Percentiles rank a stretch among this genome's conserved stretches.
Evolutionary conservation across 2,113 vertebrate genomes (phyloP).

Genomic region (Tetraodon nigroviridis): DNA sequence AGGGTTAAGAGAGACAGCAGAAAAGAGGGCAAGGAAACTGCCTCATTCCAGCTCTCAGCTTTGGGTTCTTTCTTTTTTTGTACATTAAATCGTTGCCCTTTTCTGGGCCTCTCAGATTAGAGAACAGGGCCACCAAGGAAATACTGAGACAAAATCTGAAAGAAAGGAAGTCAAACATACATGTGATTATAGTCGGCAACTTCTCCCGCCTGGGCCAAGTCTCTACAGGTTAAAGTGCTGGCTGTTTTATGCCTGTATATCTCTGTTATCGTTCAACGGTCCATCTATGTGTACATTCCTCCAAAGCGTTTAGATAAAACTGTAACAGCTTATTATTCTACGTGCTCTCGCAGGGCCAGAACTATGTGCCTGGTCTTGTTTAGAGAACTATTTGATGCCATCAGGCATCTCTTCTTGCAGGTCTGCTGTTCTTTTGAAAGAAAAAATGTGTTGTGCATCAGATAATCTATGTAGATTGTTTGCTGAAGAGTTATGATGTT

Average conservation of each 20-base stretch:
- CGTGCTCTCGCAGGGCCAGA: slow-evolving; percentile 40
- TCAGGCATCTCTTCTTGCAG: not conserved
- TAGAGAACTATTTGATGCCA: slow-evolving; percentile 37
- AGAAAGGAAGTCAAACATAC: slow-evolving; percentile 2
- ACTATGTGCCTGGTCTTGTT: slow-evolving; percentile 46
- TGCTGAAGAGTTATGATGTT: too few relatives aligned
- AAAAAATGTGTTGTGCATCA: slow-evolving; percentile 5
- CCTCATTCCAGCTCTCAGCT: slow-evolving; percentile 56
- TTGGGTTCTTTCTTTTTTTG: slow-evolving; percentile 18
- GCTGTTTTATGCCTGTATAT: not conserved
- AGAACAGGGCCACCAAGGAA: slow-evolving; percentile 26
- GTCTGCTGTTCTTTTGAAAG: not conserved
- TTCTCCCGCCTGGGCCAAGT: not conserved
- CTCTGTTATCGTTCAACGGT: slow-evolving; percentile 13
- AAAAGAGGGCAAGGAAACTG: slow-evolving; percentile 57
- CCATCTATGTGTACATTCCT: slow-evolving; percentile 16
- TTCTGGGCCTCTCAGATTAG: slow-evolving; percentile 56
- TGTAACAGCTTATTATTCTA: slow-evolving; percentile 33
- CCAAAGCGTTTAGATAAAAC: slow-evolving; percentile 34
- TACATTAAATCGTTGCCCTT: slow-evolving; percentile 63
- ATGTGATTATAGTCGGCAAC: not conserved
- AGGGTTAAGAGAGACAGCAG: slow-evolving; percentile 33
- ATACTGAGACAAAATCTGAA: not conserved
- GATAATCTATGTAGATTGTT: not conserved
- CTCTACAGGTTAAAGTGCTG: slow-evolving; percentile 11